A percentile compares a stretch with the other conserved stretches of the same genome.
phyloP scores from a whole-genome alignment of 2,888 invertebrate species.

The Rotaria magnacalcarata region DNA sequence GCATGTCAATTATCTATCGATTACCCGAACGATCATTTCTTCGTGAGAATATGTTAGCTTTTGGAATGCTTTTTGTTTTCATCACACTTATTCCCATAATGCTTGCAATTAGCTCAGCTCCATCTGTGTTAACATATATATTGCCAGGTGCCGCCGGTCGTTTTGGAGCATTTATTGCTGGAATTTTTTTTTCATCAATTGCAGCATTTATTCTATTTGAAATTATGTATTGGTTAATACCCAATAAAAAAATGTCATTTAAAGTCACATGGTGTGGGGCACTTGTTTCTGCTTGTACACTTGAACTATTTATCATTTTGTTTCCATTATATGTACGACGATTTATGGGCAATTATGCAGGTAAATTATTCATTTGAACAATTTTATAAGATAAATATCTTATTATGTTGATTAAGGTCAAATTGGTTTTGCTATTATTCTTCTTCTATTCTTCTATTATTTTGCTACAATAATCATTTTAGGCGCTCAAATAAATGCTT shows the following conservation, averaged over 20 bases:
- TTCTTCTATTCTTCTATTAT: not conserved
- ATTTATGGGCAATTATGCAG: not conserved
- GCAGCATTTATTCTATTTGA: not conserved
- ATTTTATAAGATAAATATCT: too few relatives aligned
- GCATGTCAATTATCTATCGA: not conserved
- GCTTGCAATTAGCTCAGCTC: not conserved
- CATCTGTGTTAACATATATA: not conserved
- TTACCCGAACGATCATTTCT: not conserved
- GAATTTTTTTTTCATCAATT: not conserved
- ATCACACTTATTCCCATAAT: not conserved
- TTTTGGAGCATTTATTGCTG: not conserved
- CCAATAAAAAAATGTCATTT: conserved; percentile 5
- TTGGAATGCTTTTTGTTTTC: not conserved
- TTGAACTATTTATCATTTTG: not conserved
- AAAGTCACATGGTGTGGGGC: not conserved
- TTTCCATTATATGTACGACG: not conserved
- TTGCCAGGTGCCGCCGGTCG: not conserved
- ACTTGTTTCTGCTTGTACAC: not conserved
- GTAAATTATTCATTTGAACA: not conserved
- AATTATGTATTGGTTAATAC: not conserved
- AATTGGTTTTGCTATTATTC: not conserved
- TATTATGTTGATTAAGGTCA: not conserved
- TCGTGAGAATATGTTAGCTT: not conserved
- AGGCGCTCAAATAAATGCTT: conserved; percentile 9
- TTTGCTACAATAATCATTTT: not conserved